Evolutionary conservation across 2,797 vertebrate genomes (phyloP).

Genomic region (Staurois parvus): DNA sequence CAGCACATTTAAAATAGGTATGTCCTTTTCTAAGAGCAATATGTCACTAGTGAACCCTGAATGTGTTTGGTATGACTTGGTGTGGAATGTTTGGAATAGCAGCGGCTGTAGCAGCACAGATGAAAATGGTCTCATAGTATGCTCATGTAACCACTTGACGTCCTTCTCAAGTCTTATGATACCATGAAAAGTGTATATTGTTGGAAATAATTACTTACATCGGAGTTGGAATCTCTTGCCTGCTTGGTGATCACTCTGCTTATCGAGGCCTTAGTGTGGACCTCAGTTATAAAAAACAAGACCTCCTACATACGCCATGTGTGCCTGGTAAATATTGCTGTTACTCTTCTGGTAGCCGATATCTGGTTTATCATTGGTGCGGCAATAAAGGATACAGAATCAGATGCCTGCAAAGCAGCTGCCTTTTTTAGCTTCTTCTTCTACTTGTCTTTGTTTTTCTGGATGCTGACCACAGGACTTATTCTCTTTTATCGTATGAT

Average conservation of each 20-base stretch:
- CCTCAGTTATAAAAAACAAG: constrained; percentile 70
- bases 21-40: constrained; percentile 19
- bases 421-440: constrained; percentile 78
- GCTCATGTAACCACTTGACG: constrained; percentile 66
- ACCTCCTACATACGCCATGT: constrained; percentile 76
- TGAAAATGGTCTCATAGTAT: constrained; percentile 50
- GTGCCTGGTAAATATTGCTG: constrained; percentile 76
- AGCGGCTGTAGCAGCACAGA: neutral
- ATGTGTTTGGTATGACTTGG: constrained; percentile 74
- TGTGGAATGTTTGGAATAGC: constrained; percentile 65
- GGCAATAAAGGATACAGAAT: constrained; percentile 51
- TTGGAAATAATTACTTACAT: constrained; percentile 67
- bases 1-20: constrained; percentile 1
- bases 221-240: constrained; percentile 72
- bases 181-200: fast-evolving
- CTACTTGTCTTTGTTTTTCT: constrained; percentile 78
- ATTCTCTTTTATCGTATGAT: constrained; percentile 77
- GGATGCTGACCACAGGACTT: constrained; percentile 77
- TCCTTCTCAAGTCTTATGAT: constrained; percentile 78
- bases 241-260: constrained; percentile 72
- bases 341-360: constrained; percentile 70
- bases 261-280: constrained; percentile 73
- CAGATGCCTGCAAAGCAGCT: constrained; percentile 67
- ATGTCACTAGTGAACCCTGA: neutral
- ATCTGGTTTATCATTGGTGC: constrained; percentile 72